A percentile compares a stretch with the other conserved stretches of the same genome.
phyloP scores from a whole-genome alignment of 2,888 invertebrate genomes.

The Myopa tessellatipennis region DNA sequence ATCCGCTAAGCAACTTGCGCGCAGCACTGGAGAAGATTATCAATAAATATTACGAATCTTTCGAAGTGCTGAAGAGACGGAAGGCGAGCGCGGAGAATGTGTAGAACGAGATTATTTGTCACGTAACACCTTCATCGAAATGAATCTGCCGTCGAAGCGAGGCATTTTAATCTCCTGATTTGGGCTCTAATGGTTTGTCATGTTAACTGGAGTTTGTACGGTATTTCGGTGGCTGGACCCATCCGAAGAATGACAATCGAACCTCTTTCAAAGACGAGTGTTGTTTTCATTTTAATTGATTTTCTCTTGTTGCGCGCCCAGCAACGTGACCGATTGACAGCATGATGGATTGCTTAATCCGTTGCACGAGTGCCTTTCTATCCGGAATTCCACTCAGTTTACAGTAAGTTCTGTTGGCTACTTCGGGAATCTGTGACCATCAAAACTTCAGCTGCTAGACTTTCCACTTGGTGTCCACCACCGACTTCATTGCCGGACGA shows the following conservation, averaged over 20 bases:
- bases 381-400: too few species aligned
- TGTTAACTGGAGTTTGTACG: conserved; percentile 1
- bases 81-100: not conserved
- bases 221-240: conserved; percentile 1
- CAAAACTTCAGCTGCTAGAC: not conserved
- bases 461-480: not conserved
- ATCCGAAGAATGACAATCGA: conserved; percentile 22
- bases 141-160: conserved; percentile 26
- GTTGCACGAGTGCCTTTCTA: conserved; percentile 24
- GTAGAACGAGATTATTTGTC: conserved; percentile 17
- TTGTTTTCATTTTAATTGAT: conserved; percentile 36
- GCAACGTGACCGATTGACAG: conserved; percentile 29
- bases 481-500: not conserved
- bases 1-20: not conserved
- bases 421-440: not conserved
- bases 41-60: too few species aligned
- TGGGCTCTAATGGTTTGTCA: conserved; percentile 19
- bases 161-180: conserved; percentile 12
- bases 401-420: not conserved
- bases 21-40: too few species aligned
- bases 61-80: too few species aligned
- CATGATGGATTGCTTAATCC: conserved; percentile 37
- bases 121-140: conserved; percentile 20
- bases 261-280: conserved; percentile 1
- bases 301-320: conserved; percentile 2